These are phyloP conservation scores for Ceyx margarethae DNA, from an alignment of 2,113 vertebrate species.

Conservation along the genomic window DNA sequence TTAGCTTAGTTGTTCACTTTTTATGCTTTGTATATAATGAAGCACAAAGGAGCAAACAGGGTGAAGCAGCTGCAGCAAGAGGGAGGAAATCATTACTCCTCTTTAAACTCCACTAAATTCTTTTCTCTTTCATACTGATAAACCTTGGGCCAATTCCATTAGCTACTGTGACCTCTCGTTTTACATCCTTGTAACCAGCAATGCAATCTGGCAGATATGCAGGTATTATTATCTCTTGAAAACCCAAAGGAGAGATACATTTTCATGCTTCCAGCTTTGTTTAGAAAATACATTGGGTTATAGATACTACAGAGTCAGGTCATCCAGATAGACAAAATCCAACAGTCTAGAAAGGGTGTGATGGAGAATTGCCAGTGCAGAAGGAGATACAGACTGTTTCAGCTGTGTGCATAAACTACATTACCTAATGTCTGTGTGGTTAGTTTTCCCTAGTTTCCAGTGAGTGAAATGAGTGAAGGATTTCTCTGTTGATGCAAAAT, in stretches of 20 bases:
- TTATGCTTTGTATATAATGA: background rate
- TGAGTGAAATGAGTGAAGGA: background rate
- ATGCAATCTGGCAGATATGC: background rate
- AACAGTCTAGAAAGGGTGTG: background rate
- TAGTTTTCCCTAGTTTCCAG: background rate
- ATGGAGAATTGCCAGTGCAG: background rate
- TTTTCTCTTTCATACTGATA: background rate
- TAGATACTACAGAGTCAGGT: background rate
- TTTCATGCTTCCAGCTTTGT: background rate
- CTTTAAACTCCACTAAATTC: background rate
- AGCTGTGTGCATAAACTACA: background rate
- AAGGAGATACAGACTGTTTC: background rate
- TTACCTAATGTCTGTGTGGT: background rate
- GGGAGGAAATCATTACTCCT: background rate
- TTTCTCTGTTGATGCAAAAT: background rate
- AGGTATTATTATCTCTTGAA: background rate
- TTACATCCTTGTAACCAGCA: background rate
- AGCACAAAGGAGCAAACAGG: background rate
- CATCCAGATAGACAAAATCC: background rate
- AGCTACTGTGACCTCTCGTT: background rate
- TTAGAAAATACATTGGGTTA: background rate
- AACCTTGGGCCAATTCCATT: background rate
- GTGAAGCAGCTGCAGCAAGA: background rate
- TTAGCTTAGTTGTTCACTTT: background rate
- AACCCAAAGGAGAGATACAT: background rate